phyloP scores from a whole-genome alignment of 2,797 vertebrate genomes.

The Emys orbicularis region DNA sequence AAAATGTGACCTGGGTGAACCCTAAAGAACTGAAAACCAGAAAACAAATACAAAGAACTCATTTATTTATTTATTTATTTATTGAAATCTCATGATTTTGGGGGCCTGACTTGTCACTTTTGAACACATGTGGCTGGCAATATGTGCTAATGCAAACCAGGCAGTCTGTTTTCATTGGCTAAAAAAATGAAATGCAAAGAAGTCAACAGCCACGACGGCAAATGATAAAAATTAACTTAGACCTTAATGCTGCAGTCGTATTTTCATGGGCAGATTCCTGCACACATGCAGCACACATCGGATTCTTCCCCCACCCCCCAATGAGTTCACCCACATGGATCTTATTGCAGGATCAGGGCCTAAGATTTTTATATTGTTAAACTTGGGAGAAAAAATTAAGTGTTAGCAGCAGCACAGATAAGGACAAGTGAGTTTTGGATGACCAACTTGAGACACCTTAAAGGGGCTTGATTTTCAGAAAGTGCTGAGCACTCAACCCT shows the following conservation, averaged over 20 bases:
- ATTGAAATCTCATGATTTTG: rapidly evolving
- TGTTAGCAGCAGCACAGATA: not conserved
- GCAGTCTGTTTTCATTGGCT: not conserved
- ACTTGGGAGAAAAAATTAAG: too few relatives aligned
- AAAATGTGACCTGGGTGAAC: not conserved
- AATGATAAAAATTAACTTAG: not conserved
- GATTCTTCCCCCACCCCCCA: not conserved
- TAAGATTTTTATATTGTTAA: not conserved
- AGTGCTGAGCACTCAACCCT: rapidly evolving
- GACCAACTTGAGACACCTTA: rapidly evolving
- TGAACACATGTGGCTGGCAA: rapidly evolving
- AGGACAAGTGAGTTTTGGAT: rapidly evolving
- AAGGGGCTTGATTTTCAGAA: not conserved
- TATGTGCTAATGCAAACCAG: not conserved
- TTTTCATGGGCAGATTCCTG: not conserved
- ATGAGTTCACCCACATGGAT: not conserved
- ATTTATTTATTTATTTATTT: rapidly evolving
- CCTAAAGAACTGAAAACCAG: rapidly evolving
- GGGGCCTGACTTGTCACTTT: not conserved
- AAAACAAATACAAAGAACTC: not conserved
- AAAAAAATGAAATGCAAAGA: not conserved
- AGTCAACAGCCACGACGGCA: not conserved
- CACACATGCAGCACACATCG: not conserved
- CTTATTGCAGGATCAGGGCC: not conserved
- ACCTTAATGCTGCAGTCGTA: not conserved